phyloP scores from a whole-genome alignment of 2,113 vertebrate species.

The Daphoenositta chrysoptera region DNA sequence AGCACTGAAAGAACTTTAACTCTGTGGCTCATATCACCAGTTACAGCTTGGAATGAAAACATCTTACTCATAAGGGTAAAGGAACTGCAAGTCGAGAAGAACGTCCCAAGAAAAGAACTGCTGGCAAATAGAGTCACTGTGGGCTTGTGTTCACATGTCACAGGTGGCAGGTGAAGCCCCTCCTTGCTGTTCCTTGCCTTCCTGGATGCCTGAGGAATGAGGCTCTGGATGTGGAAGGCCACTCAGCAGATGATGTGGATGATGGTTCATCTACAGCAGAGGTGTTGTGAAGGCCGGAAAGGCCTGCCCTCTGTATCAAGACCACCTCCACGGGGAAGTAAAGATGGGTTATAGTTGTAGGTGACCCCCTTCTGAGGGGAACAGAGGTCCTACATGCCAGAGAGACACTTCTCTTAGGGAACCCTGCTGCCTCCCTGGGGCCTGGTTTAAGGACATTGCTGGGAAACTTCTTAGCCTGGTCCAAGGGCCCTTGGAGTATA shows the following conservation, averaged over 20 bases:
- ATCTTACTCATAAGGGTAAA: not conserved
- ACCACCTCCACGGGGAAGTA: accelerated
- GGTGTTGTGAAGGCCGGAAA: not conserved
- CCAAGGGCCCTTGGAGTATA: not conserved
- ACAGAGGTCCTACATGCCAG: not conserved
- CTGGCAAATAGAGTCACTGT: not conserved
- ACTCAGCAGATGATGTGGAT: not conserved
- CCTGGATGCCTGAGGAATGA: not conserved
- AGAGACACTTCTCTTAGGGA: not conserved
- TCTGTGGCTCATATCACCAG: not conserved
- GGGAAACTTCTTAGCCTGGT: not conserved
- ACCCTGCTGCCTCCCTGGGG: not conserved
- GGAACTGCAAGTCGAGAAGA: not conserved
- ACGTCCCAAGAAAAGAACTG: not conserved
- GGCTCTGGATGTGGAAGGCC: not conserved
- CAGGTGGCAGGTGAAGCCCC: accelerated
- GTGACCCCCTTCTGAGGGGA: not conserved
- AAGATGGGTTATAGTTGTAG: not conserved
- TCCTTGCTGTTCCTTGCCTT: not conserved
- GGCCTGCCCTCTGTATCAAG: not conserved
- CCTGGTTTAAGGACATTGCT: accelerated
- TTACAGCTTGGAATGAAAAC: not conserved
- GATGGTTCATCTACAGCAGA: not conserved
- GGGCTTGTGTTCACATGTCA: not conserved
- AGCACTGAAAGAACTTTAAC: not conserved